Evolutionary conservation across 2,113 vertebrate genomes (phyloP).

Genomic region (Pomatostomus ruficeps): DNA sequence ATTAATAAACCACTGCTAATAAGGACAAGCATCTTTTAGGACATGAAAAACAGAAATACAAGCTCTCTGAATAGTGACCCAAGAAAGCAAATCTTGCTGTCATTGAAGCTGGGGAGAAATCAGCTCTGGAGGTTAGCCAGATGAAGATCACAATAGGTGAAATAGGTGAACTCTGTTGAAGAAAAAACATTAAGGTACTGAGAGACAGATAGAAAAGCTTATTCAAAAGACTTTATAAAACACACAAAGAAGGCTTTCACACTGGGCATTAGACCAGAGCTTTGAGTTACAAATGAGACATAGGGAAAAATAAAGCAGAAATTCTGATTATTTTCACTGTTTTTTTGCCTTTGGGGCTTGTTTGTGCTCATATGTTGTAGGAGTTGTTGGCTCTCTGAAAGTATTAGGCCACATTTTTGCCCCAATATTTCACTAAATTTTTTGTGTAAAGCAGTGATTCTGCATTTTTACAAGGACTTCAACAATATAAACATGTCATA

Average conservation of each 20-base stretch:
- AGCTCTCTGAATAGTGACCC: not conserved
- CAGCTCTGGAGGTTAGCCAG: accelerated
- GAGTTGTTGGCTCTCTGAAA: not conserved
- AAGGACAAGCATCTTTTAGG: not conserved
- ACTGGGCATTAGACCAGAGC: not conserved
- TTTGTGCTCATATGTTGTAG: not conserved
- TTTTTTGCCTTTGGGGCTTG: not conserved
- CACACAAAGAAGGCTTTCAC: not conserved
- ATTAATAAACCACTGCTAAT: not conserved
- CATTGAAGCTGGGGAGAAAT: not conserved
- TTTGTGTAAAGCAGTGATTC: not conserved
- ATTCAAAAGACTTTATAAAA: not conserved
- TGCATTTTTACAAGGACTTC: not conserved
- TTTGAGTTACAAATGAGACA: not conserved
- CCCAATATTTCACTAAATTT: not conserved
- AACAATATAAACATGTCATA: not conserved
- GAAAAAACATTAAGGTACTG: not conserved
- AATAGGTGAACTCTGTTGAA: not conserved
- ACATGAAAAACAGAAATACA: not conserved
- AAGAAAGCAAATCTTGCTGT: not conserved
- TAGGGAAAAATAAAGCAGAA: not conserved
- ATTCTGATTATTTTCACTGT: not conserved
- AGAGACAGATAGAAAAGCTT: not conserved
- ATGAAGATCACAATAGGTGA: not conserved
- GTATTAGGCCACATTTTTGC: not conserved